Evolutionary conservation across 2,888 invertebrate species (phyloP).

Genomic region (Salticus scenicus): DNA sequence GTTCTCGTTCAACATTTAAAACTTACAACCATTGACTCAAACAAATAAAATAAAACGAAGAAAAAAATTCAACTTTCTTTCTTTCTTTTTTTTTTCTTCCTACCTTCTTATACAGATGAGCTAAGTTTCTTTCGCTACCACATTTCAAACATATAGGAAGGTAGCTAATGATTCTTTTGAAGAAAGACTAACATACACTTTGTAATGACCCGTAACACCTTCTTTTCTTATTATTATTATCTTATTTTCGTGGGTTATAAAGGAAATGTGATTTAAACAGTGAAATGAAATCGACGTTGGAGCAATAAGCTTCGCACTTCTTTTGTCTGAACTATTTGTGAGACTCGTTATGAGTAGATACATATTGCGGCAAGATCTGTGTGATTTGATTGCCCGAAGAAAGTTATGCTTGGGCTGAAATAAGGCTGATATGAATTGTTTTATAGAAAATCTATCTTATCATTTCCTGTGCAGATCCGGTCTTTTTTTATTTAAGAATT

Average conservation of each 20-base stretch:
- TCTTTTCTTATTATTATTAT: background rate
- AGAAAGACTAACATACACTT: background rate
- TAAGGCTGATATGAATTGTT: slow-evolving; percentile 42
- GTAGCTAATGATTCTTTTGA: background rate
- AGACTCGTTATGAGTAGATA: slow-evolving; percentile 40
- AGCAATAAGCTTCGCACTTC: background rate
- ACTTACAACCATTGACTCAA: background rate
- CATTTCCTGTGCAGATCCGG: slow-evolving; percentile 2
- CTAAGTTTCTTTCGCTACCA: background rate
- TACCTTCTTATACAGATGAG: background rate
- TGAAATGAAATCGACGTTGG: background rate
- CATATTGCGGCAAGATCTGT: background rate
- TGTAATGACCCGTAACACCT: background rate
- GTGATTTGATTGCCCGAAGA: background rate
- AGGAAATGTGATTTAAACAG: slow-evolving; percentile 4
- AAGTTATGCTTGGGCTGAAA: slow-evolving; percentile 5
- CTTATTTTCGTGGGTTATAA: background rate
- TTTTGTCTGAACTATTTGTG: slow-evolving; percentile 28
- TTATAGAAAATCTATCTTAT: background rate
- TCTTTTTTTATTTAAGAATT: background rate
- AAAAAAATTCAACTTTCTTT: background rate
- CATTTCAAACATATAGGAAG: background rate
- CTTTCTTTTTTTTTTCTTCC: background rate
- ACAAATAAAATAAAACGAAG: background rate
- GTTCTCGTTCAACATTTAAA: slow-evolving; percentile 44